phyloP scores from a whole-genome alignment of 2,797 vertebrate species.

The Crax fasciolata region DNA sequence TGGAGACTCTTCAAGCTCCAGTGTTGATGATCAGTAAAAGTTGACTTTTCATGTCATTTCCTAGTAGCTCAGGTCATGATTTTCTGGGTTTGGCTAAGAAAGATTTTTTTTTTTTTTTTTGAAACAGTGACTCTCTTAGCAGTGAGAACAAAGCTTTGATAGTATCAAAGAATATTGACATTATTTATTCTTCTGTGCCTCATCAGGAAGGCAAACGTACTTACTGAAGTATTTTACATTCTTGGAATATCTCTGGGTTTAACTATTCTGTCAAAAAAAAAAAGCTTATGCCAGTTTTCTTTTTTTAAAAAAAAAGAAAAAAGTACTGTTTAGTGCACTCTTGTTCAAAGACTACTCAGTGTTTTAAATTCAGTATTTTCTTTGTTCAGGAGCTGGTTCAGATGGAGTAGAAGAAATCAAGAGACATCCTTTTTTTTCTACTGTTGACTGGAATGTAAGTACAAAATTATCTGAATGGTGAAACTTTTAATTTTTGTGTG shows the following conservation, averaged over 20 bases:
- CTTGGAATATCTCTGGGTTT: not conserved
- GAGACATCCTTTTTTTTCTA: conserved; percentile 96
- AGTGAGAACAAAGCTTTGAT: not conserved
- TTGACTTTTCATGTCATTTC: not conserved
- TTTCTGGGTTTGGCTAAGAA: not conserved
- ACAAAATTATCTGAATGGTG: not conserved
- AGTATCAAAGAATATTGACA: not conserved
- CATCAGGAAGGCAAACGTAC: not conserved
- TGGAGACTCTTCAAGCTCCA: not conserved
- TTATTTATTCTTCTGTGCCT: not conserved
- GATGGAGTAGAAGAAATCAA: conserved; percentile 99
- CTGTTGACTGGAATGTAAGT: conserved; percentile 99
- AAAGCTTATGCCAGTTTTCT: not conserved
- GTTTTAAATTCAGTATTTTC: not conserved
- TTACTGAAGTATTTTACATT: not conserved
- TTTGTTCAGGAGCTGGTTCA: conserved; percentile 89
- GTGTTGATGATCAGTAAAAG: not conserved
- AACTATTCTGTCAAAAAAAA: not conserved
- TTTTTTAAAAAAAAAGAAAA: not conserved
- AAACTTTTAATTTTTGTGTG: not conserved
- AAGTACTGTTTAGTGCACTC: not conserved
- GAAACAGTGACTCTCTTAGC: not conserved
- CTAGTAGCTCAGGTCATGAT: not conserved
- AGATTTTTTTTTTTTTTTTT: not conserved
- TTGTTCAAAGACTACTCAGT: not conserved